Evolutionary conservation across 2,888 invertebrate species (phyloP).

Genomic region (Lottia scabra): DNA sequence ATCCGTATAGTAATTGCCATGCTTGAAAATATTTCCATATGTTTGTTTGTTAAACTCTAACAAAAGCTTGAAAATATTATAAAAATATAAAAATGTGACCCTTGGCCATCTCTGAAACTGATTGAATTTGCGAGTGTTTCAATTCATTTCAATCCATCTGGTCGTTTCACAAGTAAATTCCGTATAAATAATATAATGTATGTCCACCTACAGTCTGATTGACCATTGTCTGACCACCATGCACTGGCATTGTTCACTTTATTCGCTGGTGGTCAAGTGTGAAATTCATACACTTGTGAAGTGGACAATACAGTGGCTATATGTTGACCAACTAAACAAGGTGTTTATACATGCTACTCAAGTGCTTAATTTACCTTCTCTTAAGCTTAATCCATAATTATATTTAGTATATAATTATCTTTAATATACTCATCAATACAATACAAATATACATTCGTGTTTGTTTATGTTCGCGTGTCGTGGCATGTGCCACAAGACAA

Average conservation of each 20-base stretch:
- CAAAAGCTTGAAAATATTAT: too few relatives aligned
- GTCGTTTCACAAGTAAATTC: neutral
- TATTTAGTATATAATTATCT: conserved; percentile 1
- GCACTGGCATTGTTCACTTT: neutral
- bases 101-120: neutral
- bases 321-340: neutral
- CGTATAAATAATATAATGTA: neutral
- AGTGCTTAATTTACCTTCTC: neutral
- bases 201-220: neutral
- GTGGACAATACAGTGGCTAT: neutral
- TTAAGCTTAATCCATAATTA: neutral
- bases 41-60: too few relatives aligned
- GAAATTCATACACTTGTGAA: conserved; percentile 2
- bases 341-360: neutral
- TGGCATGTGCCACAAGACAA: neutral
- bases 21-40: too few relatives aligned
- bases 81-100: too few relatives aligned
- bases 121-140: neutral
- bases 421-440: neutral
- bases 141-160: neutral
- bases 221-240: neutral
- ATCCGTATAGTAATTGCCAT: too few relatives aligned
- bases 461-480: conserved; percentile 6
- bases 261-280: conserved; percentile 1
- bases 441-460: neutral